Percentiles rank a stretch among this genome's conserved stretches.
Conservation (phyloP, 2,888 invertebrate species). For the Phragmatobia fuliginosa region DNA sequence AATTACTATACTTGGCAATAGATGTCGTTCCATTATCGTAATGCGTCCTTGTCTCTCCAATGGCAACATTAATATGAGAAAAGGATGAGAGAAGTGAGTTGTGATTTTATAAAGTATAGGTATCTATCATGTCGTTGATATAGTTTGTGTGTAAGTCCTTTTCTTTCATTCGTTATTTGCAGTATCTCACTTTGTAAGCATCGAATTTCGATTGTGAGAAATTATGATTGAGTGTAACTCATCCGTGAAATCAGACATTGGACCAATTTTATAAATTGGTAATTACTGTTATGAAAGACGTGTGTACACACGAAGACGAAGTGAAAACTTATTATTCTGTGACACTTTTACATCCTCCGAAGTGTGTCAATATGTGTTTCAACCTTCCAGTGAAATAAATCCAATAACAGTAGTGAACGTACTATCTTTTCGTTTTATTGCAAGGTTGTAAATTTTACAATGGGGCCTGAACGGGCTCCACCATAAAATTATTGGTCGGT, state of each 20-base stretch:
- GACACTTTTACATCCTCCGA: conserved; percentile 74
- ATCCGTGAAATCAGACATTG: conserved; percentile 32
- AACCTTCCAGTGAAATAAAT: conserved; percentile 58
- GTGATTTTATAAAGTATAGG: conserved; percentile 51
- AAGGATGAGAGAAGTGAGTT: conserved; percentile 54
- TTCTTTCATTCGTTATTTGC: conserved; percentile 77
- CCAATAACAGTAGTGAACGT: conserved; percentile 60
- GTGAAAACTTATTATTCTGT: conserved; percentile 71
- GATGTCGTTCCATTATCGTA: conserved; percentile 39
- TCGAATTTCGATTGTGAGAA: conserved; percentile 58
- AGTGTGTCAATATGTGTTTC: conserved; percentile 74
- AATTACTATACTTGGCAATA: conserved; percentile 24
- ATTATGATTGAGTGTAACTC: conserved; percentile 43
- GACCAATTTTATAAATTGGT: conserved; percentile 35
- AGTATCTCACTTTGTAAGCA: conserved; percentile 74
- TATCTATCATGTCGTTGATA: conserved; percentile 51
- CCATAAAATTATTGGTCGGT: conserved; percentile 79
- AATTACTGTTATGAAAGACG: conserved; percentile 55
- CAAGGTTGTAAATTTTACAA: conserved; percentile 74
- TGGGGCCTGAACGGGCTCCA: conserved; percentile 82
- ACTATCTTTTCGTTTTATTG: conserved; percentile 69
- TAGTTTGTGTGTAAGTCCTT: conserved; percentile 51
- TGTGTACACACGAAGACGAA: conserved; percentile 63
- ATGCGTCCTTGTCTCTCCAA: conserved; percentile 48
- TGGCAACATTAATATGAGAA: conserved; percentile 44